A percentile compares a stretch with the other conserved stretches of the same genome.
Conservation (phyloP, 2,797 vertebrate genomes). For the Hemibagrus guttatus region DNA sequence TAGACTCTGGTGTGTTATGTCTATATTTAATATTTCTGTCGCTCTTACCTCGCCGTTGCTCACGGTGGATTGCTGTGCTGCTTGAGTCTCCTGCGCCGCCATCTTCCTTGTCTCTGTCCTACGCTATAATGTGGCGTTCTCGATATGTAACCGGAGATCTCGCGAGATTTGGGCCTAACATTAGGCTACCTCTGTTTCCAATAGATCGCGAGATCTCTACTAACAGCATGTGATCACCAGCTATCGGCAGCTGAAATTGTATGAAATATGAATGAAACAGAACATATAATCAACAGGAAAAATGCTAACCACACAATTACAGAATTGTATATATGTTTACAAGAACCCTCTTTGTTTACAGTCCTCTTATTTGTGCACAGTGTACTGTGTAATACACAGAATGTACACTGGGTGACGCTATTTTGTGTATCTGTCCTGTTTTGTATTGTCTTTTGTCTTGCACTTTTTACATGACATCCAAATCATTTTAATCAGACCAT, state of each 20-base stretch:
- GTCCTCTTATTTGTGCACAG: no score
- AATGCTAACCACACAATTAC: background rate
- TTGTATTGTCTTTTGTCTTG: no score
- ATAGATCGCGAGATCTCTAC: conserved; percentile 7
- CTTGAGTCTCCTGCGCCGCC: conserved; percentile 80
- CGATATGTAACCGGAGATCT: conserved; percentile 21
- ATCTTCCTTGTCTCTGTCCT: conserved; percentile 80
- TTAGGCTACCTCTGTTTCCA: background rate
- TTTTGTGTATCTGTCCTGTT: no score
- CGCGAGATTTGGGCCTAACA: background rate
- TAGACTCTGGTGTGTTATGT: background rate
- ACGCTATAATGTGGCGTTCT: conserved; percentile 62
- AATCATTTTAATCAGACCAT: background rate
- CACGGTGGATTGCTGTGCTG: conserved; percentile 62
- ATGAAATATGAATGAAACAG: background rate
- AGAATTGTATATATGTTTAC: no score
- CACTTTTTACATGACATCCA: background rate
- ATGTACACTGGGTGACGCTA: no score
- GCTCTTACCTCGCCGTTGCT: conserved; percentile 83
- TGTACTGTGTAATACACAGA: no score
- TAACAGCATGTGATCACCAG: background rate
- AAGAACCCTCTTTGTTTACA: no score
- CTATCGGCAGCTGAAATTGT: background rate
- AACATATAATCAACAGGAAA: background rate
- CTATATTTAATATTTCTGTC: conserved; percentile 50